A percentile compares a stretch with the other conserved stretches of the same genome.
These are phyloP conservation scores for Epinephelus coioides DNA, from an alignment of 2,797 vertebrate species.

Conservation along the genomic window DNA sequence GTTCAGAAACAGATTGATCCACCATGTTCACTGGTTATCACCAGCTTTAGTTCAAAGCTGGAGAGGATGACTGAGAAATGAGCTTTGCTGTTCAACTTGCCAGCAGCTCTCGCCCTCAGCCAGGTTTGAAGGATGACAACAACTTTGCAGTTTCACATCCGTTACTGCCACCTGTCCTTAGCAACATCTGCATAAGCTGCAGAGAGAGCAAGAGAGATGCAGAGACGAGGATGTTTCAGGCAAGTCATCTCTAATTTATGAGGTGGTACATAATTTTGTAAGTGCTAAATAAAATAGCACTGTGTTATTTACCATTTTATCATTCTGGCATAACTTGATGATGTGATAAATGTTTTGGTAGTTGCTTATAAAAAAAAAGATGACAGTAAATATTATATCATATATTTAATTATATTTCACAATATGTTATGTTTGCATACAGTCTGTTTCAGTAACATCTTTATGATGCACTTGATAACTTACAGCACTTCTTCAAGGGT, in stretches of 20 bases:
- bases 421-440: not conserved
- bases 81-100: constrained; percentile 24
- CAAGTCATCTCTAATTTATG: constrained; percentile 35
- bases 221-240: not conserved
- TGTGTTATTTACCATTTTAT: constrained; percentile 29
- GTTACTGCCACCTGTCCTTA: constrained; percentile 3
- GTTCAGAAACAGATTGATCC: constrained; percentile 33
- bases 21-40: constrained; percentile 27
- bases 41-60: constrained; percentile 18
- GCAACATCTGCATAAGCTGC: constrained; percentile 34
- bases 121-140: constrained; percentile 38
- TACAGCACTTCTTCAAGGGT: not conserved
- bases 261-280: constrained; percentile 15
- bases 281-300: constrained; percentile 21
- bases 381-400: not conserved
- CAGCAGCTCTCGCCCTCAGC: constrained; percentile 19
- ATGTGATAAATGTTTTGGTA: constrained; percentile 13
- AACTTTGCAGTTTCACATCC: constrained; percentile 31
- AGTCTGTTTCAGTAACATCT: not conserved
- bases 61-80: constrained; percentile 23
- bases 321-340: not conserved
- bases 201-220: constrained; percentile 6
- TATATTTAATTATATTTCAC: constrained; percentile 7
- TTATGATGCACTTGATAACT: not conserved
- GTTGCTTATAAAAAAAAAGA: not conserved